A percentile compares a stretch with the other conserved stretches of the same genome.
These are phyloP conservation scores for Pseudachorutes palmiensis DNA, from an alignment of 1,140 invertebrate genomes.

Conservation along the genomic window DNA sequence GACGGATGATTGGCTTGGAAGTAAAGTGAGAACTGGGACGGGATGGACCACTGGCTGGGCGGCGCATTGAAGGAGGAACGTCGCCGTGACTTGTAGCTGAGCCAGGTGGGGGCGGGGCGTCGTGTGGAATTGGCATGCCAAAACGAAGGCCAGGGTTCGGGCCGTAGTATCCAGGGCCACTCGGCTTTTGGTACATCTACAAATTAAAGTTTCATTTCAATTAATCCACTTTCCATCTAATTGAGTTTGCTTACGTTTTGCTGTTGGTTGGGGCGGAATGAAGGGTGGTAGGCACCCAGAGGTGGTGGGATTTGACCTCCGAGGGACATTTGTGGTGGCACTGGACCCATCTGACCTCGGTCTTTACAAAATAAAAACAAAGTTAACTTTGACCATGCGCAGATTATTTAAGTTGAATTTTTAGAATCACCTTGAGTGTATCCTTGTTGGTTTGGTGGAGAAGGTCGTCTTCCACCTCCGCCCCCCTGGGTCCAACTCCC, in stretches of 20 bases:
- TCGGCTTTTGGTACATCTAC: constrained; percentile 31
- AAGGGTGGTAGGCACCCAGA: constrained; percentile 26
- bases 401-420: no score
- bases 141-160: constrained; percentile 26
- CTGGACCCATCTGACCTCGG: constrained; percentile 34
- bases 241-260: constrained; percentile 23
- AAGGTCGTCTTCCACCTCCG: constrained; percentile 28
- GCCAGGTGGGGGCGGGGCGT: constrained; percentile 22
- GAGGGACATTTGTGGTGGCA: constrained; percentile 37
- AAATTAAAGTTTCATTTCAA: constrained; percentile 4
- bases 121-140: constrained; percentile 35
- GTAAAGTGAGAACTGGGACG: constrained; percentile 28
- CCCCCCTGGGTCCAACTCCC: constrained; percentile 39
- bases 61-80: constrained; percentile 6
- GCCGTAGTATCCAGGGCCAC: constrained; percentile 24
- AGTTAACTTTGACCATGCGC: not conserved
- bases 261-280: constrained; percentile 28
- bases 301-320: constrained; percentile 35
- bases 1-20: constrained; percentile 68
- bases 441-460: constrained; percentile 19
- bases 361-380: constrained; percentile 19
- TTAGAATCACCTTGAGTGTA: constrained; percentile 12
- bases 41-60: not conserved
- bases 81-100: constrained; percentile 12
- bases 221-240: not conserved